Conservation (phyloP, 1,140 invertebrate genomes). For the Meloidogyne floridensis region DNA sequence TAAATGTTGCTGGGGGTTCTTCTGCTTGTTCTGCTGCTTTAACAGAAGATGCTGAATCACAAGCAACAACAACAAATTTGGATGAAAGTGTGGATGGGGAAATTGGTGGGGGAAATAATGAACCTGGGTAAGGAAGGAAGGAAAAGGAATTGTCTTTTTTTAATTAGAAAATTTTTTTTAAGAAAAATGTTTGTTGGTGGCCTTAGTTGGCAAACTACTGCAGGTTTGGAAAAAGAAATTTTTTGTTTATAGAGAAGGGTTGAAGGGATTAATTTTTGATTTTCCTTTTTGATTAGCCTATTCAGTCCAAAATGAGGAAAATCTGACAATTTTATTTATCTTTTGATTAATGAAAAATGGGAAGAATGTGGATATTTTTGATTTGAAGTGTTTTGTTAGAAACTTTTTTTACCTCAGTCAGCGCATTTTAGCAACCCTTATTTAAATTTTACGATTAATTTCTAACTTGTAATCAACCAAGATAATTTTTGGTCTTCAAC, state of each 20-base stretch:
- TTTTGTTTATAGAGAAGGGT: not conserved
- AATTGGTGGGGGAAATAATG: slow-evolving; percentile 27
- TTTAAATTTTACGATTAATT: too few relatives aligned
- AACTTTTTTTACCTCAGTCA: too few relatives aligned
- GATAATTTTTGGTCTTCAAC: too few relatives aligned
- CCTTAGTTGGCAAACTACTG: slow-evolving; percentile 97
- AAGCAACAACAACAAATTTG: slow-evolving; percentile 29
- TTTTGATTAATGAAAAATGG: too few relatives aligned
- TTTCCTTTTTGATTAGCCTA: too few relatives aligned
- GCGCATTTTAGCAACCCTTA: too few relatives aligned
- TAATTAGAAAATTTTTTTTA: slow-evolving; percentile 24
- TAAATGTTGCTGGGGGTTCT: not conserved
- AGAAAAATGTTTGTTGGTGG: slow-evolving; percentile 99
- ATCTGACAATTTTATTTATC: too few relatives aligned
- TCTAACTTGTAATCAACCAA: too few relatives aligned
- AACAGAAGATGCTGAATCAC: slow-evolving; percentile 30
- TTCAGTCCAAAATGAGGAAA: too few relatives aligned
- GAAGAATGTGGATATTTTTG: too few relatives aligned
- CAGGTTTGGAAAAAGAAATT: slow-evolving; percentile 74
- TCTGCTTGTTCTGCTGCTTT: slow-evolving; percentile 19
- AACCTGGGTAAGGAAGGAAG: slow-evolving; percentile 33
- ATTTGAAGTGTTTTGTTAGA: too few relatives aligned
- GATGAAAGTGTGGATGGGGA: slow-evolving; percentile 30
- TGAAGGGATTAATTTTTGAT: too few relatives aligned
- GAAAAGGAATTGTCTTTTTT: not conserved